phyloP scores from a whole-genome alignment of 2,888 invertebrate genomes.

The Synanthedon formicaeformis region DNA sequence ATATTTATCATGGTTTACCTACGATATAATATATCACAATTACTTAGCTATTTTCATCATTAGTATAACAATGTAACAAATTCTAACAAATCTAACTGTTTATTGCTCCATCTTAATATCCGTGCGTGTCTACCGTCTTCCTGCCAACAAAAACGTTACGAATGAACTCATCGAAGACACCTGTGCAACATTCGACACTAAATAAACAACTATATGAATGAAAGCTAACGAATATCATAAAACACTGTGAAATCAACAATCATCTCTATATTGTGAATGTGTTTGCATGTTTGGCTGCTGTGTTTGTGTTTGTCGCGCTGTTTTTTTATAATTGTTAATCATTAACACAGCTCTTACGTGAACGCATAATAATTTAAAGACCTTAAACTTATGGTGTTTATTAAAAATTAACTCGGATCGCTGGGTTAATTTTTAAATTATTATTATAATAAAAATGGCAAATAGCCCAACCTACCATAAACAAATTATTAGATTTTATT shows the following conservation, averaged over 20 bases:
- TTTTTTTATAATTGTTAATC: constrained; percentile 17
- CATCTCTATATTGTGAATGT: constrained; percentile 54
- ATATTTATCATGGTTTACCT: no score
- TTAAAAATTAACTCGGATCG: no score
- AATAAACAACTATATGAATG: constrained; percentile 49
- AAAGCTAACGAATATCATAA: constrained; percentile 51
- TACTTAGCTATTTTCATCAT: background rate
- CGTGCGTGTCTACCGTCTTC: constrained; percentile 63
- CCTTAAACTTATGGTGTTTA: no score
- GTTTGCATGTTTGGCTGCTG: constrained; percentile 60
- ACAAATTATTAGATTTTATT: no score
- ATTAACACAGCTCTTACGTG: constrained; percentile 1
- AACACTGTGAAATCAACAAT: constrained; percentile 36
- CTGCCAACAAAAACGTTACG: constrained; percentile 48
- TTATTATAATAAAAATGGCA: no score
- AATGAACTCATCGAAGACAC: constrained; percentile 19
- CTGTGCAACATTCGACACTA: background rate
- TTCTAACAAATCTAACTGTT: constrained; percentile 18
- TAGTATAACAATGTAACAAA: background rate
- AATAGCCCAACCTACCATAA: no score
- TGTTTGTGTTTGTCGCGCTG: constrained; percentile 54
- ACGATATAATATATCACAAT: no score
- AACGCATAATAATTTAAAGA: constrained; percentile 17
- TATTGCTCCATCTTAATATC: constrained; percentile 11
- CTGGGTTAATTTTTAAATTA: no score